phyloP scores from a whole-genome alignment of 2,888 invertebrate species.

The Neocrepidodera transversa region DNA sequence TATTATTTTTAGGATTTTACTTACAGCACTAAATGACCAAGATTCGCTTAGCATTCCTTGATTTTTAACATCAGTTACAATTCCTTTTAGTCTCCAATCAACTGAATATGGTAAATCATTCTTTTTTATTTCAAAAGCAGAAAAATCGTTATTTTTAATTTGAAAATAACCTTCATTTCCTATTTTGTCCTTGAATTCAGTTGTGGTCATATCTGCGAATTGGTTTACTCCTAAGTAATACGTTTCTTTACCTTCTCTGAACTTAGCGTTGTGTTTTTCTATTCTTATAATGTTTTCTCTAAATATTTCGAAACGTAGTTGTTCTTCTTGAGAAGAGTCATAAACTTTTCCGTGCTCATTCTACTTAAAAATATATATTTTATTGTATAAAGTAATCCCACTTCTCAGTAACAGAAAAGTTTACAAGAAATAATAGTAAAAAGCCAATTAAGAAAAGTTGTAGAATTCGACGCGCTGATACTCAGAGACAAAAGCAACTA shows the following conservation, averaged over 20 bases:
- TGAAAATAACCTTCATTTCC: neutral
- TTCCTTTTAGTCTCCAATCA: conserved; percentile 15
- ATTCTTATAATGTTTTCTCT: conserved; percentile 33
- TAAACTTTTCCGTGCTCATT: conserved; percentile 8
- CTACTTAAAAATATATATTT: neutral
- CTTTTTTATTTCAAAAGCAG: neutral
- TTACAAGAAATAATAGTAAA: no score
- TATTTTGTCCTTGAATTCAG: conserved; percentile 28
- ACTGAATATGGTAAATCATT: neutral
- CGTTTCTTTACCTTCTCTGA: conserved; percentile 27
- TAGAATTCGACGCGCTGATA: no score
- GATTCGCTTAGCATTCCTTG: conserved; percentile 11
- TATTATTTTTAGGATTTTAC: no score
- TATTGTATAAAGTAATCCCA: no score
- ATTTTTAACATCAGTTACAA: conserved; percentile 18
- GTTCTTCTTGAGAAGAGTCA: conserved; percentile 22
- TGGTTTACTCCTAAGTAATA: conserved; percentile 34
- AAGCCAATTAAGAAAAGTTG: no score
- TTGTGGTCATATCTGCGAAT: conserved; percentile 35
- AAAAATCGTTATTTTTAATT: neutral
- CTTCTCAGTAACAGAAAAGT: no score
- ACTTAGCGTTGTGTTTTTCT: conserved; percentile 37
- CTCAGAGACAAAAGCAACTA: no score
- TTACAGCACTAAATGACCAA: conserved; percentile 25
- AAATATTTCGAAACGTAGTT: conserved; percentile 33